Percentiles rank a stretch among this genome's conserved stretches.
Conservation (phyloP, 2,113 vertebrate genomes). For the Antechinus flavipes region DNA sequence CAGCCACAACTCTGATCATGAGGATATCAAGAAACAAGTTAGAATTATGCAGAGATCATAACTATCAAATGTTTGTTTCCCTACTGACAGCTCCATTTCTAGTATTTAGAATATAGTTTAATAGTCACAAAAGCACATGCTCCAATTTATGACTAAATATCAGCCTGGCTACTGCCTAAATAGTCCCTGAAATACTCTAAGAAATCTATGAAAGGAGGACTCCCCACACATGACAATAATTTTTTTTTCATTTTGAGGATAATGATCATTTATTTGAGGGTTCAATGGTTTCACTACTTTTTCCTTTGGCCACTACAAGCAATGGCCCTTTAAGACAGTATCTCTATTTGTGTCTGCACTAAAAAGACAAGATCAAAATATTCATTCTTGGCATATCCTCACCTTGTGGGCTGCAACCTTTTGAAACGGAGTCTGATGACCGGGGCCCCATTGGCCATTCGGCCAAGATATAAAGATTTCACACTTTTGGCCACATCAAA, state of each 20-base stretch:
- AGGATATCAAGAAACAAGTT: constrained; percentile 76
- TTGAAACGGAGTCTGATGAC: constrained; percentile 94
- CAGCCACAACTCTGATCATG: constrained; percentile 87
- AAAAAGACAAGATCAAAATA: accelerated
- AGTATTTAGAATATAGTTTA: constrained; percentile 19
- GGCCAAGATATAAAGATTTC: constrained; percentile 94
- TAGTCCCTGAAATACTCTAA: background rate
- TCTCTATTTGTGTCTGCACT: constrained; percentile 1
- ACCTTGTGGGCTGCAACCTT: constrained; percentile 92
- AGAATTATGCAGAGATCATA: constrained; percentile 71
- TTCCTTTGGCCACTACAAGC: background rate
- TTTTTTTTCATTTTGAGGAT: background rate
- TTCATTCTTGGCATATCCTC: constrained; percentile 67
- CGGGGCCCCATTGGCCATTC: constrained; percentile 94
- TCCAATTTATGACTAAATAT: background rate
- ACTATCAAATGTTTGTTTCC: constrained; percentile 60
- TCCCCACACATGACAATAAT: background rate
- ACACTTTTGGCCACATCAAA: constrained; percentile 90
- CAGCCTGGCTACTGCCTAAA: background rate
- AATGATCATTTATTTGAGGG: background rate
- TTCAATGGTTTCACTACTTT: background rate
- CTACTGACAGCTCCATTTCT: constrained; percentile 69
- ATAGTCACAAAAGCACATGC: background rate
- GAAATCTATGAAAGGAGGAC: background rate
- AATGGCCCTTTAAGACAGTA: background rate